Conservation (phyloP, 2,113 vertebrate species). For the Tretioscincus oriximinensis region DNA sequence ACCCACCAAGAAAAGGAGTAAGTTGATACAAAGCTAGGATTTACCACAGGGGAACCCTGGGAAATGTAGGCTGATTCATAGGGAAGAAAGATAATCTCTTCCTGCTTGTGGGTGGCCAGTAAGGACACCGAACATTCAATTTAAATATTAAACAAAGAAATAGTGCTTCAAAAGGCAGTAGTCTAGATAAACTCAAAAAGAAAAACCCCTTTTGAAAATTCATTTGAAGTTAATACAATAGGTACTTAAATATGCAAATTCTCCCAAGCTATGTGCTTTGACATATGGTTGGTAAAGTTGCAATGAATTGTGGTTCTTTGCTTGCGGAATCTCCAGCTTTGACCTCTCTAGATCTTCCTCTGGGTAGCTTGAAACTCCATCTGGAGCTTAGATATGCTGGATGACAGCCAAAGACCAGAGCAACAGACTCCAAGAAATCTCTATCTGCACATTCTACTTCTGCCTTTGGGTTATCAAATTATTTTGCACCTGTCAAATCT, state of each 20-base stretch:
- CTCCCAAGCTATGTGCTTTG: neutral
- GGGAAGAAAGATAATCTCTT: too few relatives aligned
- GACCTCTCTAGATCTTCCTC: neutral
- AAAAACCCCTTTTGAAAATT: too few relatives aligned
- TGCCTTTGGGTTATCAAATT: neutral
- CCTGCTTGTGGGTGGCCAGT: too few relatives aligned
- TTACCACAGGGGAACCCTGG: too few relatives aligned
- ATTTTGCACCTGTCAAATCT: neutral
- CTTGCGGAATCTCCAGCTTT: neutral
- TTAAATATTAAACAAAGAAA: too few relatives aligned
- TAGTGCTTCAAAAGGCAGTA: too few relatives aligned
- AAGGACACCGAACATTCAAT: too few relatives aligned
- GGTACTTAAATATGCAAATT: neutral
- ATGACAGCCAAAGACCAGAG: neutral
- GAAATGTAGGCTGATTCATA: too few relatives aligned
- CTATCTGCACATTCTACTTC: neutral
- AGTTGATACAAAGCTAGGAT: too few relatives aligned
- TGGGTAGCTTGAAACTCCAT: neutral
- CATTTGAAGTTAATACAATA: too few relatives aligned
- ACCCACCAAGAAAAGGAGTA: too few relatives aligned
- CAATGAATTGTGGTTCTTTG: neutral
- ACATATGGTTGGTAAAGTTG: neutral
- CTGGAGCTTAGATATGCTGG: neutral
- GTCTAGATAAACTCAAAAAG: too few relatives aligned
- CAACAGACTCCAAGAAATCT: neutral